A percentile compares a stretch with the other conserved stretches of the same genome.
phyloP scores from a whole-genome alignment of 2,888 invertebrate species.

The Mythimna impura region DNA sequence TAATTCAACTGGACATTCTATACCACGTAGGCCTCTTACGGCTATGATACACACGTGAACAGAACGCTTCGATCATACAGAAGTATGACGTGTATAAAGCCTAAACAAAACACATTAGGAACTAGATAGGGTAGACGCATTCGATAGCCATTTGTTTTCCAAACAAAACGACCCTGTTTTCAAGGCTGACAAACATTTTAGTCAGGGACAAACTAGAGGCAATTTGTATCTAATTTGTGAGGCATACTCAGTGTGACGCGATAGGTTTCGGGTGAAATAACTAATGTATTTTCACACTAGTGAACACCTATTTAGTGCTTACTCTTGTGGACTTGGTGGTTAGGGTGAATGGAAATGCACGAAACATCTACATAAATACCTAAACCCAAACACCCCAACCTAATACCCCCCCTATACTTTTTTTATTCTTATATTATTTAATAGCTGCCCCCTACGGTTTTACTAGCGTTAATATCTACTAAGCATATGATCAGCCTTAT shows the following conservation, averaged over 20 bases:
- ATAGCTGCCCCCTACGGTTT: no score
- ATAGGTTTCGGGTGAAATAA: constrained; percentile 17
- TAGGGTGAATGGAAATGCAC: no score
- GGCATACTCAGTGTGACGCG: constrained; percentile 9
- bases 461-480: no score
- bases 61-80: background rate
- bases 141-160: constrained; percentile 46
- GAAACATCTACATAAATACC: no score
- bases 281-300: constrained; percentile 13
- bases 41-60: background rate
- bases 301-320: background rate
- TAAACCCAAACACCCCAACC: no score
- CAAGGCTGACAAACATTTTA: constrained; percentile 50
- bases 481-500: no score
- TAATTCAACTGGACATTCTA: no score
- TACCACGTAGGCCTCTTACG: no score
- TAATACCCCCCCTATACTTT: no score
- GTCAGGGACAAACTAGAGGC: constrained; percentile 15
- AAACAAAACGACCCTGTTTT: constrained; percentile 50
- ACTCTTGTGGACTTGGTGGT: background rate
- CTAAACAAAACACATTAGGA: constrained; percentile 25
- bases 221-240: constrained; percentile 49
- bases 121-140: constrained; percentile 18
- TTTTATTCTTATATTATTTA: no score
- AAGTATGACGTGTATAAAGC: background rate